These are phyloP conservation scores for Dynastes hyllus DNA, from an alignment of 2,888 invertebrate species.

Conservation along the genomic window DNA sequence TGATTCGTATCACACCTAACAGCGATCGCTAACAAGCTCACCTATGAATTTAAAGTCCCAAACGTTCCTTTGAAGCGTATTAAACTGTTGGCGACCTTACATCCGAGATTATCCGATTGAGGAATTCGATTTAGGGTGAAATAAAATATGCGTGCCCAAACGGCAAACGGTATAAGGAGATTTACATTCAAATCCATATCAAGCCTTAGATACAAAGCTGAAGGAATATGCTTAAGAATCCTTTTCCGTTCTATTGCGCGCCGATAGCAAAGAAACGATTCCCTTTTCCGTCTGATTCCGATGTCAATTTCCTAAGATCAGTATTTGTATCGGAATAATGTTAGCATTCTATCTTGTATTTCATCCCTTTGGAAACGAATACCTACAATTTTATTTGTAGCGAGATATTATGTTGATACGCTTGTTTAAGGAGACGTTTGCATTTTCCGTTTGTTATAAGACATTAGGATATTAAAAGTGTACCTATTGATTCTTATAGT, in stretches of 20 bases:
- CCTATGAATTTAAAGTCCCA: too few species aligned
- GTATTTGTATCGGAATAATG: slow-evolving; percentile 9
- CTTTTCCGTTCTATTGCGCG: neutral
- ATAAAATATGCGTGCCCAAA: slow-evolving; percentile 7
- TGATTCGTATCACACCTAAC: too few species aligned
- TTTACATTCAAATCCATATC: slow-evolving; percentile 10
- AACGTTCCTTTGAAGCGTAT: too few species aligned
- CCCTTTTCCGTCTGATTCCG: neutral
- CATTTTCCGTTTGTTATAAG: too few species aligned
- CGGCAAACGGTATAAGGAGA: slow-evolving; percentile 1
- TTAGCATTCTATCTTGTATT: slow-evolving; percentile 1
- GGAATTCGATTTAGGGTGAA: neutral
- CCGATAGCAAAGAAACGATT: slow-evolving; percentile 9
- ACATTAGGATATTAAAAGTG: too few species aligned
- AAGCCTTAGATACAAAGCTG: neutral
- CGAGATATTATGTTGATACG: neutral
- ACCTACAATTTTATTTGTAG: neutral
- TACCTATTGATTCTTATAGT: too few species aligned
- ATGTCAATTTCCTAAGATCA: slow-evolving; percentile 4
- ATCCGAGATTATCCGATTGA: neutral
- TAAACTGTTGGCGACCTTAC: too few species aligned
- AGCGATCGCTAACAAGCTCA: too few species aligned
- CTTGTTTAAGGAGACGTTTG: neutral
- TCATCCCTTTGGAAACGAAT: neutral
- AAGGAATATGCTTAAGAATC: neutral